These are phyloP conservation scores for Lutjanus erythropterus DNA, from an alignment of 2,113 vertebrate genomes.

Conservation along the genomic window DNA sequence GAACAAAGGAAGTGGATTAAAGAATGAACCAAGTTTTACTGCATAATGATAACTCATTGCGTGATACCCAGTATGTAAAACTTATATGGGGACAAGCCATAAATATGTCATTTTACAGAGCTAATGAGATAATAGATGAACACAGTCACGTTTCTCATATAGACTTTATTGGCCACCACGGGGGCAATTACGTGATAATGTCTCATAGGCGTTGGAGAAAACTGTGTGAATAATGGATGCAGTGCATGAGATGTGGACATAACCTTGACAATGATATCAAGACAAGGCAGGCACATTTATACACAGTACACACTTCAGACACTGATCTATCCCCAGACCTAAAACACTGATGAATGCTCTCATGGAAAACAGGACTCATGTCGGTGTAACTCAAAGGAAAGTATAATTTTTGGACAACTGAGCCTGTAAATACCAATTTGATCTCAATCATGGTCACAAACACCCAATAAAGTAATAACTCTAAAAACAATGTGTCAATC, in stretches of 20 bases:
- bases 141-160: slow-evolving; percentile 55
- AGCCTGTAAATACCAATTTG: background rate
- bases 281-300: slow-evolving; percentile 18
- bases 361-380: background rate
- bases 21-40: slow-evolving; percentile 1
- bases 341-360: slow-evolving; percentile 10
- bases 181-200: slow-evolving; percentile 54
- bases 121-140: slow-evolving; percentile 60
- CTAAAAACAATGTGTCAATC: background rate
- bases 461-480: background rate
- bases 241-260: slow-evolving; percentile 35
- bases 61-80: slow-evolving; percentile 1
- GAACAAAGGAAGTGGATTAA: background rate
- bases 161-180: slow-evolving; percentile 46
- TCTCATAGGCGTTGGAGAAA: slow-evolving; percentile 18
- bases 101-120: slow-evolving; percentile 39
- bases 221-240: slow-evolving; percentile 37
- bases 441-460: background rate
- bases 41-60: background rate
- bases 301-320: background rate
- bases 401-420: background rate
- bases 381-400: background rate
- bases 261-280: slow-evolving; percentile 52
- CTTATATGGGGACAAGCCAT: slow-evolving; percentile 10
- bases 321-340: background rate